Evolutionary conservation across 2,113 vertebrate genomes (phyloP), one percentile per base, ranked within the genome.

Genomic region (Charina bottae): DNA sequence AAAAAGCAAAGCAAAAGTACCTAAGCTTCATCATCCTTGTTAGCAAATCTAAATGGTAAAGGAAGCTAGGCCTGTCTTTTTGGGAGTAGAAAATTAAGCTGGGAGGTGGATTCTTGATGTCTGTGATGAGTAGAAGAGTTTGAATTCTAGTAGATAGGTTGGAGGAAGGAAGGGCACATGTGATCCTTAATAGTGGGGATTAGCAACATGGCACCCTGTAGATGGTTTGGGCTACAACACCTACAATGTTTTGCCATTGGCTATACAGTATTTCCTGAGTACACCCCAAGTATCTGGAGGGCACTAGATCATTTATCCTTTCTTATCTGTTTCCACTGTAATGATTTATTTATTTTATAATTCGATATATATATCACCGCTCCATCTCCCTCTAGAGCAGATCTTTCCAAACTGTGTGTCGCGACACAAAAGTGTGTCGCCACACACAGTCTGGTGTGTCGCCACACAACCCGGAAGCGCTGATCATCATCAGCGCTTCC

Each of bases 31-130:
- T 37, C 54, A 13, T 42, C 28, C 24, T 88, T 84, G 3, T 90
- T 49, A 21, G 10, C 0, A 0, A 60, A 54, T 0, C 10, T 0
- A 0, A 4, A 53, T 42, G 15, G 72, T 11, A 55, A 84, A 55
- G 28, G 17, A 53, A 88, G 4, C 42, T 10, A 72, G 23, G 5
- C 49, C 21, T 56, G 59, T 6, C 33, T 21, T 0, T 60, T 54
- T 85, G 33, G 37, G 0, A 1, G 17, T 6, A 33, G 49, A 37
- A 88, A 21, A 24, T 28, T 46, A 90, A 53, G 6, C 23, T 17
- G 56, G n/a, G 84, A 83, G 54, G 33, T 86, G n/a, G 6, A 26
- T 8, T 6, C 21, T 64, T 26, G 13, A 28, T 88, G 26, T 83
- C 28, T 49, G 2, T 24, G 37, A 49, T 6, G 28, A 19, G 17